Evolutionary conservation across 2,888 invertebrate species (phyloP).

Genomic region (Cistogaster globosa): DNA sequence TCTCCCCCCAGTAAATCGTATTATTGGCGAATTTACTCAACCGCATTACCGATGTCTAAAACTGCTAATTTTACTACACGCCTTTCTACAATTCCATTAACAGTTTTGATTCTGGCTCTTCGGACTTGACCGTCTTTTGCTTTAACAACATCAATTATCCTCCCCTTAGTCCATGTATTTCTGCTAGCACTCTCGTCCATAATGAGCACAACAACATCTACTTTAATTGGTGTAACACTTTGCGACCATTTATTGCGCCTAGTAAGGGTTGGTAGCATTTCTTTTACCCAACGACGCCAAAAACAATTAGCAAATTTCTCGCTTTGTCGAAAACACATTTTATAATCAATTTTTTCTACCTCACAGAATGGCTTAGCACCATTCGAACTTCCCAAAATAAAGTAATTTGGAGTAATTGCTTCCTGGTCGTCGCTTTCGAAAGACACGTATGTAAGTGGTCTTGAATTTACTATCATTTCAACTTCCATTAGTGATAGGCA

Average conservation of each 20-base stretch:
- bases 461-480: no score
- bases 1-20: no score
- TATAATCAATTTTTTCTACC: slow-evolving; percentile 1
- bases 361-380: slow-evolving; percentile 21
- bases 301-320: slow-evolving; percentile 33
- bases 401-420: slow-evolving; percentile 44
- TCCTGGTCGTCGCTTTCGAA: slow-evolving; percentile 9
- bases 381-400: slow-evolving; percentile 39
- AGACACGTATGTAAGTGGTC: neutral
- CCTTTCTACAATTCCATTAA: neutral
- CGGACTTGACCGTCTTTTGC: neutral
- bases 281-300: slow-evolving; percentile 20
- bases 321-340: slow-evolving; percentile 27
- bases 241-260: neutral
- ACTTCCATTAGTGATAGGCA: no score
- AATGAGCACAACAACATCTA: neutral
- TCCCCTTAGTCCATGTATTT: neutral
- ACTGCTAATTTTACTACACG: neutral
- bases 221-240: neutral
- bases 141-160: neutral
- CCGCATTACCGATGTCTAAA: neutral
- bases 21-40: neutral
- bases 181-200: neutral
- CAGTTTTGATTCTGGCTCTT: neutral
- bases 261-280: neutral